A percentile compares a stretch with the other conserved stretches of the same genome.
Evolutionary conservation across 2,888 invertebrate genomes (phyloP).

Genomic region (Tenthredo distinguenda): DNA sequence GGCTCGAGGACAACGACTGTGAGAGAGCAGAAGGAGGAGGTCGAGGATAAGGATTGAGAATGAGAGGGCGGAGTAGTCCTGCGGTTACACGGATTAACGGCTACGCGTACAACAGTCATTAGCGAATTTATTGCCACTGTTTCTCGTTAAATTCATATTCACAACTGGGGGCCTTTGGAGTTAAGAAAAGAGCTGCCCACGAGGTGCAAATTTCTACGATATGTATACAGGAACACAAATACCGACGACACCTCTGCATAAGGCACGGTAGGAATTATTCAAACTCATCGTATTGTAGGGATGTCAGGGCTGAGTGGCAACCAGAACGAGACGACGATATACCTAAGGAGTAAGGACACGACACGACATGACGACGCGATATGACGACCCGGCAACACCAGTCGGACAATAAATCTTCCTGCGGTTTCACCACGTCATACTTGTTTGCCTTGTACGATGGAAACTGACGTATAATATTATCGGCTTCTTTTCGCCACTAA

Average conservation of each 20-base stretch:
- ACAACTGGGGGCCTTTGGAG: slow-evolving; percentile 58
- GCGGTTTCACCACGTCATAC: slow-evolving; percentile 69
- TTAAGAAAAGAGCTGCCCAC: background rate
- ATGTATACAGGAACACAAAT: background rate
- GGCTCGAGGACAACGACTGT: background rate
- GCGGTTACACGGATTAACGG: slow-evolving; percentile 73
- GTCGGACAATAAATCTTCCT: slow-evolving; percentile 66
- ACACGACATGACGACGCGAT: slow-evolving; percentile 17
- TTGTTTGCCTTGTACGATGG: slow-evolving; percentile 66
- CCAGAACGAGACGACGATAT: slow-evolving; percentile 29
- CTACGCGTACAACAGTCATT: slow-evolving; percentile 71
- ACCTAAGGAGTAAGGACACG: background rate
- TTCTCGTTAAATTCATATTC: slow-evolving; percentile 63
- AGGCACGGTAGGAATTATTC: background rate
- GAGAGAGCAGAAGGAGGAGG: background rate
- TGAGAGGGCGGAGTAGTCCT: slow-evolving; percentile 65
- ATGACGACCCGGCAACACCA: slow-evolving; percentile 29
- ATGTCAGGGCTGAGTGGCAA: slow-evolving; percentile 39
- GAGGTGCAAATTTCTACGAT: background rate
- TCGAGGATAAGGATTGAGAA: slow-evolving; percentile 15
- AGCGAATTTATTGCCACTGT: slow-evolving; percentile 70
- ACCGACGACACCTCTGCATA: background rate
- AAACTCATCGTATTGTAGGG: slow-evolving; percentile 18
- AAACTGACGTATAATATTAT: slow-evolving; percentile 55
- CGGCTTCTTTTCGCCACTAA: background rate